Conservation (phyloP, 2,888 invertebrate species). For the Hymenopus coronatus region DNA sequence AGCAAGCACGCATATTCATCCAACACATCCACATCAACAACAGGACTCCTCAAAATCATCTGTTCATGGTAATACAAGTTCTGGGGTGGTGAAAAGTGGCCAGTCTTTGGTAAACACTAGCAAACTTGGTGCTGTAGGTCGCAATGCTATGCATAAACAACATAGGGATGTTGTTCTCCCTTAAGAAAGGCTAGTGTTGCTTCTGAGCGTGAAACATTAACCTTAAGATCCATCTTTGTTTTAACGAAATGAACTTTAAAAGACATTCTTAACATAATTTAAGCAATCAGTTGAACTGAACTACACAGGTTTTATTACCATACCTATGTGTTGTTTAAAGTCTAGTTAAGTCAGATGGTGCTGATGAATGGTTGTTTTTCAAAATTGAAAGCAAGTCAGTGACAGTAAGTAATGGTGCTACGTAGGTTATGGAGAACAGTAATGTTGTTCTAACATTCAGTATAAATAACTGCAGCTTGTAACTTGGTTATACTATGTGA, state of each 20-base stretch:
- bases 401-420: neutral
- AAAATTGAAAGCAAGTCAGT: neutral
- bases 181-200: neutral
- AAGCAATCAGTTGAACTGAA: neutral
- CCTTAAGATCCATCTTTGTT: neutral
- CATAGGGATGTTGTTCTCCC: neutral
- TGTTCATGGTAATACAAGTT: neutral
- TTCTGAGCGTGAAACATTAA: neutral
- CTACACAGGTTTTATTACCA: neutral
- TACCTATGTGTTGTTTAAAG: neutral
- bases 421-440: neutral
- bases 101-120: neutral
- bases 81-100: conserved; percentile 3
- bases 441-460: neutral
- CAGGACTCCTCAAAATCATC: conserved; percentile 4
- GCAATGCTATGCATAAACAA: neutral
- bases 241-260: neutral
- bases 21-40: conserved; percentile 32
- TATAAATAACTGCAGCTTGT: neutral
- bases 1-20: conserved; percentile 33
- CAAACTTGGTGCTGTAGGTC: neutral
- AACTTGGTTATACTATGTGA: neutral
- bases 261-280: neutral
- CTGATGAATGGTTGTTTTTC: neutral
- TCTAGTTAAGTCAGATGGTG: neutral